phyloP scores from a whole-genome alignment of 2,113 vertebrate genomes.

The Nycticorax nycticorax region DNA sequence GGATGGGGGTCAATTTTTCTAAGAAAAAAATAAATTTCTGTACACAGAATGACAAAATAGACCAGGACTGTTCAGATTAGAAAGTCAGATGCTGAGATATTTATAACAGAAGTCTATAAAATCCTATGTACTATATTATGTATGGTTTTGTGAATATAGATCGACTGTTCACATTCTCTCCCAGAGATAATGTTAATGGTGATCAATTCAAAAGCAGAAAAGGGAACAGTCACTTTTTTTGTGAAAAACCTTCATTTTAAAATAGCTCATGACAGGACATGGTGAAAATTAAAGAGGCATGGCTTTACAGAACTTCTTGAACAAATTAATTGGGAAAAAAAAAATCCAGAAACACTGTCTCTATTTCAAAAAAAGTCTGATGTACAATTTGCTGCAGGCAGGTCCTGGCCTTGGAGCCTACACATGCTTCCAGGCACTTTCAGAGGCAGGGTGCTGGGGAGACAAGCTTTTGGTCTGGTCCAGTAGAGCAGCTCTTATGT shows the following conservation, averaged over 20 bases:
- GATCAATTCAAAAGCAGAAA: not conserved
- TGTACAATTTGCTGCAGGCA: not conserved
- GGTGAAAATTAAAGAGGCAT: not conserved
- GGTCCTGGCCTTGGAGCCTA: not conserved
- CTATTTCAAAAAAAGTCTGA: not conserved
- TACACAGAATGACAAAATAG: not conserved
- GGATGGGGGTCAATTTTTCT: accelerated
- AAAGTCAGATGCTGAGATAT: not conserved
- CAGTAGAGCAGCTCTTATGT: not conserved
- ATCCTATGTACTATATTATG: not conserved
- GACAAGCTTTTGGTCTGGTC: not conserved
- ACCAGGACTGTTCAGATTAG: not conserved
- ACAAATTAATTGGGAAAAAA: not conserved
- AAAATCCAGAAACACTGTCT: not conserved
- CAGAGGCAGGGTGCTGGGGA: not conserved
- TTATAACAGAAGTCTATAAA: not conserved
- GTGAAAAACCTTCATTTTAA: not conserved
- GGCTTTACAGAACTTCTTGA: not conserved
- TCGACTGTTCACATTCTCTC: not conserved
- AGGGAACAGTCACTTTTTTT: not conserved
- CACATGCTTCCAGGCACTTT: not conserved
- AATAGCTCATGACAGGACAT: not conserved
- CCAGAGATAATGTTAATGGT: not conserved
- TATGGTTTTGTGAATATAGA: not conserved
- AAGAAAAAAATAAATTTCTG: not conserved